Base-by-base conservation (phyloP, 2,113 vertebrate species). In the Lipotes vexillifer region DNA sequence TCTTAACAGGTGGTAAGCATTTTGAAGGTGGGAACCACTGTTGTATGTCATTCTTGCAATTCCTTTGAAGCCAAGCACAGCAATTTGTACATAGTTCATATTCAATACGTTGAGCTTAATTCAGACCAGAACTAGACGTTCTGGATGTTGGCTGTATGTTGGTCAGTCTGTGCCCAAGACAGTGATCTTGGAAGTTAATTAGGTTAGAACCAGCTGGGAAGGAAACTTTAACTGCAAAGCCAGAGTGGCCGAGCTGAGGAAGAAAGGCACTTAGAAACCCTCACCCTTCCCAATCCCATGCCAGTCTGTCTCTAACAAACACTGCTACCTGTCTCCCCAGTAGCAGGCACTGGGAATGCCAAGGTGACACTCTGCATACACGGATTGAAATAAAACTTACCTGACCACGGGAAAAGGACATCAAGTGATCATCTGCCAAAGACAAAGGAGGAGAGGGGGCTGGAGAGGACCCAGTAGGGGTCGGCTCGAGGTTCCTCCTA, bases 301-400 rank as follows among this genome's bases (percentile, higher is more conserved):
- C 33, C 52, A 49, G 49, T 21, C 75, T 1, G 2, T 18, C 41
- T 93, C 29, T 2, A 31, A 33, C 10, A 12, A 31, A 36, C 10
- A 18, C 21, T n/a, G 13, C 25, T 29, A 29, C 63, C 61, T 10
- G 1, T 12, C 20, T 57, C 44, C 93, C 63, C n/a, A 8, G 25
- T 15, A 81, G 75, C 49, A 72, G 68, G 59, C 25, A 0, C 59
- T 49, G 10, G 41, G 83, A 36, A 59, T 46, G 23, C 65, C 29
- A 41, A 15, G 84, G 8, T 2, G 0, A 12, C 6, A 20, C 25
- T 25, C 66, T 13, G 1, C 89, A 68, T 41, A 88, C 72, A 80
- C 41, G 9, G 23, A 88, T 0, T 18, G 9, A 90, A 65, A 66
- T 52, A 81, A 63, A 86, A 63, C 63, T 96, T 83, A 88, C 96